A percentile compares a stretch with the other conserved stretches of the same genome.
phyloP scores from a whole-genome alignment of 2,113 vertebrate species.

The Dicrurus megarhynchus region DNA sequence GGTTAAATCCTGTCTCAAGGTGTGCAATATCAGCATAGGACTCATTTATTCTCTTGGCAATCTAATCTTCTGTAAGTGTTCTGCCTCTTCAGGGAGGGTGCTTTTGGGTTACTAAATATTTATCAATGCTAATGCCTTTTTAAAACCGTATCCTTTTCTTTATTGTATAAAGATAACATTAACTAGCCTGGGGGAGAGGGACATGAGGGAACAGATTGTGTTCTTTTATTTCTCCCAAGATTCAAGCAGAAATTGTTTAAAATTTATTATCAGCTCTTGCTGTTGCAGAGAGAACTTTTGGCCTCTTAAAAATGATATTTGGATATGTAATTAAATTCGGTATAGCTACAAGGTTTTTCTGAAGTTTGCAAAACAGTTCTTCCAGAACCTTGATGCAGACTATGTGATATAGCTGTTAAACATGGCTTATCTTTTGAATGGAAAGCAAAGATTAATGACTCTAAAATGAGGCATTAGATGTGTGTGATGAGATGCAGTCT shows the following conservation, averaged over 20 bases:
- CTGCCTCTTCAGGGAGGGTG: neutral
- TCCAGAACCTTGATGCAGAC: neutral
- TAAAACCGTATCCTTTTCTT: neutral
- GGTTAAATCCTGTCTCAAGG: neutral
- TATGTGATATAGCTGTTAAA: constrained; percentile 12
- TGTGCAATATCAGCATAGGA: neutral
- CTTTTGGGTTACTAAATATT: constrained; percentile 16
- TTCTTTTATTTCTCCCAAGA: neutral
- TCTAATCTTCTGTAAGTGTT: neutral
- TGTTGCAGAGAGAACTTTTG: neutral
- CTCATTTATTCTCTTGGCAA: neutral
- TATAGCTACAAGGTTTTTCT: neutral
- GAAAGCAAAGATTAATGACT: constrained; percentile 48
- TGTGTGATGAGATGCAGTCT: neutral
- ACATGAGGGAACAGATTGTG: neutral
- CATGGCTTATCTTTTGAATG: constrained; percentile 23
- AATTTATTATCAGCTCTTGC: neutral
- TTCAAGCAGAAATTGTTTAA: neutral
- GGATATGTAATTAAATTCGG: neutral
- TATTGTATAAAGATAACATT: neutral
- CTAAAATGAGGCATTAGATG: constrained; percentile 26
- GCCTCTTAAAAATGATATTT: neutral
- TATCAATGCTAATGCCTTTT: neutral
- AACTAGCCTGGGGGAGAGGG: neutral
- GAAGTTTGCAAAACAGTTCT: neutral